phyloP scores from a whole-genome alignment of 2,113 vertebrate species.

The Hemicordylus capensis region DNA sequence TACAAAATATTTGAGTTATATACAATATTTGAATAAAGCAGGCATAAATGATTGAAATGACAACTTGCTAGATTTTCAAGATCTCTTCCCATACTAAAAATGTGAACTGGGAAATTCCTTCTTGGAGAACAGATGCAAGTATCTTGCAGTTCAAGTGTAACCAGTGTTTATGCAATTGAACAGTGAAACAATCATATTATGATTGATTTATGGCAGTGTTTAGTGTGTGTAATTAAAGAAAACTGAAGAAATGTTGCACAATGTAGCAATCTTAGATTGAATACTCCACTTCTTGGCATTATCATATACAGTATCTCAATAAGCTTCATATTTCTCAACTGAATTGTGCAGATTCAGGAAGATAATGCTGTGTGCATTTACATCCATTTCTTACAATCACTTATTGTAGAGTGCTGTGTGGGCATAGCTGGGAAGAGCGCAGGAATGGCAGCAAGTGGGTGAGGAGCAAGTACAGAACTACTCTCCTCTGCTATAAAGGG shows the following conservation, averaged over 20 bases:
- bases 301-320: too few relatives aligned
- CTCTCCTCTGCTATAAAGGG: too few relatives aligned
- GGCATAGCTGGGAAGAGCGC: too few relatives aligned
- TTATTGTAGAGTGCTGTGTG: too few relatives aligned
- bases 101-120: neutral
- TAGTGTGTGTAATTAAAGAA: neutral
- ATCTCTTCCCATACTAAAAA: neutral
- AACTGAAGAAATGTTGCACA: neutral
- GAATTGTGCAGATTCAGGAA: too few relatives aligned
- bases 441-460: too few relatives aligned
- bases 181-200: neutral
- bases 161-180: neutral
- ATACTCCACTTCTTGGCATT: neutral
- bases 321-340: neutral
- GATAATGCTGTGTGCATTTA: too few relatives aligned
- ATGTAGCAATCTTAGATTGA: neutral
- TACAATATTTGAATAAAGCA: neutral
- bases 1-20: neutral
- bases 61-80: neutral
- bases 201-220: neutral
- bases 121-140: neutral
- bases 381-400: too few relatives aligned
- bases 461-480: too few relatives aligned
- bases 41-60: neutral
- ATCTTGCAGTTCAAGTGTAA: neutral